Percentiles rank a stretch among this genome's conserved stretches.
Evolutionary conservation across 2,888 invertebrate genomes (phyloP).

Genomic region (Rapana venosa): DNA sequence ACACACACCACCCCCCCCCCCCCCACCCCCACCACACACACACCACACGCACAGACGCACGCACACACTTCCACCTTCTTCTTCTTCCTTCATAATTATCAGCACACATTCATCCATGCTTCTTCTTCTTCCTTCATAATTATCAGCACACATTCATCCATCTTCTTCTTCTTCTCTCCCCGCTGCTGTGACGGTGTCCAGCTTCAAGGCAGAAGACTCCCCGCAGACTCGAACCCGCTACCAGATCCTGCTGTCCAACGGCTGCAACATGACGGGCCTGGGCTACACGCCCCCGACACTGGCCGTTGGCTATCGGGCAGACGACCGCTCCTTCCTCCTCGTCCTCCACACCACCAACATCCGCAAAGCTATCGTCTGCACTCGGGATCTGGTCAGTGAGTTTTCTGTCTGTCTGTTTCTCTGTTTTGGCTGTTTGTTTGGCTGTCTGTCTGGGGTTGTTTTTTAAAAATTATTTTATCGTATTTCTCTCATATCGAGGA

Average conservation of each 20-base stretch:
- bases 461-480: too few relatives aligned
- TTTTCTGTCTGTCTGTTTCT: neutral
- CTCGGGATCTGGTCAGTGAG: conserved; percentile 50
- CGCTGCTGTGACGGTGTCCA: conserved; percentile 31
- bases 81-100: too few relatives aligned
- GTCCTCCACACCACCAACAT: conserved; percentile 55
- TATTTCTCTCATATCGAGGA: too few relatives aligned
- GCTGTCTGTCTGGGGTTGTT: too few relatives aligned
- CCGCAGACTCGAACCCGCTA: conserved; percentile 50
- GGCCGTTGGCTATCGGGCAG: conserved; percentile 56
- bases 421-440: too few relatives aligned
- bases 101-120: too few relatives aligned
- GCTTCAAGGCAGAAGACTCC: conserved; percentile 55
- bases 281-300: conserved; percentile 58
- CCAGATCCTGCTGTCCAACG: conserved; percentile 60
- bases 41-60: too few relatives aligned
- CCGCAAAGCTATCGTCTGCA: conserved; percentile 56
- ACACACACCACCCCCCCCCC: too few relatives aligned
- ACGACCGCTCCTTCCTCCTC: conserved; percentile 54
- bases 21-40: too few relatives aligned
- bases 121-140: too few relatives aligned
- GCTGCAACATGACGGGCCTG: conserved; percentile 56
- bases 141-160: too few relatives aligned
- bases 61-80: too few relatives aligned
- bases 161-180: neutral